Conservation (phyloP, 2,888 invertebrate species). For the Odontomyia ornata region DNA sequence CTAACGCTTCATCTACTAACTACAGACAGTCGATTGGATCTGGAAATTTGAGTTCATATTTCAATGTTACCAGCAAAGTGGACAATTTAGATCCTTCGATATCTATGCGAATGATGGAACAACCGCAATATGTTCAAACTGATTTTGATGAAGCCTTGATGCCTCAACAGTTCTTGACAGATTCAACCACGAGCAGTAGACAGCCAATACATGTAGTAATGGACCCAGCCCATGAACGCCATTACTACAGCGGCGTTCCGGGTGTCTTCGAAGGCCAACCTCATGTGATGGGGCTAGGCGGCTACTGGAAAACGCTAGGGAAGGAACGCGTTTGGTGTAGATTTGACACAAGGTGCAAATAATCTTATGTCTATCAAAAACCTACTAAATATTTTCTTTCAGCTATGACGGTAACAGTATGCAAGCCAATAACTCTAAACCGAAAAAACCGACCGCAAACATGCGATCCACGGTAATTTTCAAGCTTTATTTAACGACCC, state of each 20-base stretch:
- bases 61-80: background rate
- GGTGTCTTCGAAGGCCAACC: background rate
- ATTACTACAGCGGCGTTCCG: background rate
- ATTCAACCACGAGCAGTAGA: background rate
- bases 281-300: constrained; percentile 50
- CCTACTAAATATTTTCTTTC: background rate
- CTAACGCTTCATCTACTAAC: background rate
- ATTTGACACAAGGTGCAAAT: constrained; percentile 50
- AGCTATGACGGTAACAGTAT: constrained; percentile 37
- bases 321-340: constrained; percentile 51
- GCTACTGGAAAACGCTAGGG: constrained; percentile 52
- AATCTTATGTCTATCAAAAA: too few relatives aligned
- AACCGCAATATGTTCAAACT: background rate
- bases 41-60: background rate
- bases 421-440: constrained; percentile 38
- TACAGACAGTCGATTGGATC: too few relatives aligned
- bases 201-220: background rate
- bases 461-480: background rate
- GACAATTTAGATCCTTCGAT: background rate
- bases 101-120: background rate
- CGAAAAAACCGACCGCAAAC: constrained; percentile 34
- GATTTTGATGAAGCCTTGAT: background rate
- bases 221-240: background rate
- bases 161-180: background rate
- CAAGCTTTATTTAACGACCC: background rate